Base-by-base conservation (phyloP, 2,113 vertebrate species). In the Calonectris borealis region DNA sequence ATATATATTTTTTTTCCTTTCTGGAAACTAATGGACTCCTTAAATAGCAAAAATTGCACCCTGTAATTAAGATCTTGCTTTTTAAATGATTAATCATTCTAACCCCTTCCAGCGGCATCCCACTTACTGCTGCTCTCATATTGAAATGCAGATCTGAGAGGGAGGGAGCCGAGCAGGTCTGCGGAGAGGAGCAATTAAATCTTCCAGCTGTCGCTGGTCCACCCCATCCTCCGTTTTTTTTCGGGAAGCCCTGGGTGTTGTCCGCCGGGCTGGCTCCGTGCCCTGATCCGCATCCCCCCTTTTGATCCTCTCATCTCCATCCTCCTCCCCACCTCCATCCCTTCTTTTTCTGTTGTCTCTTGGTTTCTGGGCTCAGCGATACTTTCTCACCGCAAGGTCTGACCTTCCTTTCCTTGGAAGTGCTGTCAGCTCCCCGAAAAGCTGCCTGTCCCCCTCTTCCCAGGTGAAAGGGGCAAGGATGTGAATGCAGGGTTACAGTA, bases 41-140 rank as follows among this genome's bases (percentile, higher is more conserved):
- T 98, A 98, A 98, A 98, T 98, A 98, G 98, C 97, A 98, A 97
- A 98, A 98, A 98, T 98, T 98, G 98, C 97, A 98, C 98, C 98
- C 98, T 98, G 98, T 98, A 98, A 98, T 98, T 98, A 98, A 98
- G 98, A 98, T 98, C 98, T 98, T 98, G 98, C 98, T 98, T 98
- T 98, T 98, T 98, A 98, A 98, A 98, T 98, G 98, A 98, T 98
- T 98, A 98, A 98, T 98, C 98, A 98, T 98, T 98, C 97, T 98
- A 98, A 98, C 97, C 98, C 98, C 98, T 98, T 98, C 97, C 95
- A 98, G 98, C 97, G 92, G 97, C 97, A 98, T 96, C 98, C 98
- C 96, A 96, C 97, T 98, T 98, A 97, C 97, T 97, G 91, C 97
- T 98, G 97, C 97, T 97, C 98, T 97, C 97, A 98, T 98, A 98